A percentile compares a stretch with the other conserved stretches of the same genome.
phyloP scores from a whole-genome alignment of 2,888 invertebrate genomes.

The Parnassius smintheus region DNA sequence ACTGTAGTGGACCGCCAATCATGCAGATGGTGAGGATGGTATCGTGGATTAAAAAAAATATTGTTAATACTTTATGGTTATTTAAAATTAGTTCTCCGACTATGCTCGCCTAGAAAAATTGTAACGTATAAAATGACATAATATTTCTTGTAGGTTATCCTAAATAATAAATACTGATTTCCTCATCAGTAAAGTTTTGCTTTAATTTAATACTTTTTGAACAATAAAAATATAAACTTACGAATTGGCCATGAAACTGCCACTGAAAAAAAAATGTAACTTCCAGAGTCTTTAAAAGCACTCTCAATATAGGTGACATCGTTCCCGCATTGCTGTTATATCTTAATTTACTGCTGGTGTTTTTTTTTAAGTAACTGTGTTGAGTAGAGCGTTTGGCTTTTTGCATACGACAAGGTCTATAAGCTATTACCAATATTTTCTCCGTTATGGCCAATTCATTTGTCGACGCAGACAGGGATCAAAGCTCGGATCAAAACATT shows the following conservation, averaged over 20 bases:
- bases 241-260: conserved; percentile 1
- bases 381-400: conserved; percentile 26
- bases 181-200: too few relatives aligned
- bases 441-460: conserved; percentile 43
- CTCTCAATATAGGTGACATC: neutral
- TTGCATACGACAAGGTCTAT: conserved; percentile 32
- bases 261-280: conserved; percentile 26
- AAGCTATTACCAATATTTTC: conserved; percentile 39
- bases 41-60: too few relatives aligned
- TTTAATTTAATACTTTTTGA: conserved; percentile 11
- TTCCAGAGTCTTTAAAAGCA: conserved; percentile 29
- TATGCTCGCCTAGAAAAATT: too few relatives aligned
- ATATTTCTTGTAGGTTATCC: too few relatives aligned
- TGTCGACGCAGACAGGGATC: conserved; percentile 37
- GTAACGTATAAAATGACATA: too few relatives aligned
- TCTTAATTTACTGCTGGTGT: conserved; percentile 26
- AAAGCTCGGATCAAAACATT: conserved; percentile 8
- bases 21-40: too few relatives aligned
- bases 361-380: conserved; percentile 28
- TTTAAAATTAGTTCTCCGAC: too few relatives aligned
- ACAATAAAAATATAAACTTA: neutral
- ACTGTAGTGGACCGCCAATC: too few relatives aligned
- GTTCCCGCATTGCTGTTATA: conserved; percentile 26
- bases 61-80: too few relatives aligned
- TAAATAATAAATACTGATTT: too few relatives aligned